Evolutionary conservation across 2,113 vertebrate genomes (phyloP), one percentile per base, ranked within the genome.

Genomic region (Pollimyrus isidori): DNA sequence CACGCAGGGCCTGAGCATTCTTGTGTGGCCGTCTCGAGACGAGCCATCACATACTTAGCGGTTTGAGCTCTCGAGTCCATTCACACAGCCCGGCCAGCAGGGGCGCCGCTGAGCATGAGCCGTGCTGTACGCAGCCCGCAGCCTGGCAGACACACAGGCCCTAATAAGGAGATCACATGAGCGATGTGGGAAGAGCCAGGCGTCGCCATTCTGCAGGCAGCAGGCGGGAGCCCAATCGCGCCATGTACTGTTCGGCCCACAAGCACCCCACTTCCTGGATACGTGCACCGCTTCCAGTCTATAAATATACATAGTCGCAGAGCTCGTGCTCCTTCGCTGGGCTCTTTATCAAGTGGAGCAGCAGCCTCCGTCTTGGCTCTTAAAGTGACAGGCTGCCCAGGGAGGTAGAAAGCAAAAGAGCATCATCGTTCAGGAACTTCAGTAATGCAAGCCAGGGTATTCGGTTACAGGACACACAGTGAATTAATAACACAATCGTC

Each of bases 151-250:
- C n/a, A 15, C 26, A 39, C 87, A 87, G 26, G 26, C 62, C 90
- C 83, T 56, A 90, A 90, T 87, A 90, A 89, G 90, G 83, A 87
- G 17, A 86, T 86, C 23, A 30, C n/a, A n/a, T 7, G 10, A n/a
- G 35, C 4, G 2, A 35, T 39, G 69, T 39, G 69, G 11, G 69
- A 30, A 13, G 26, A 11, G 26, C 9, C 65, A 13, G 26, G 26
- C 23, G 2, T 35, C 56, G 7, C 56, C 56, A 62, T 62, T 62
- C 21, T n/a, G 56, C n/a, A 86, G 26, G 23, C 5, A 26, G 46
- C 30, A 23, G 39, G 30, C 50, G 4, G 45, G 17, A 23, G 52
- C 48, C 15, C 3, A 21, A 53, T 21, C 7, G 2, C 10, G 4
- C 46, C 17, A 7, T 35, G 85, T 4, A 86, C 46, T 52, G 4